Percentiles rank a stretch among this genome's conserved stretches.
phyloP scores from a whole-genome alignment of 2,113 vertebrate species.

The Nothobranchius kuhntae region DNA sequence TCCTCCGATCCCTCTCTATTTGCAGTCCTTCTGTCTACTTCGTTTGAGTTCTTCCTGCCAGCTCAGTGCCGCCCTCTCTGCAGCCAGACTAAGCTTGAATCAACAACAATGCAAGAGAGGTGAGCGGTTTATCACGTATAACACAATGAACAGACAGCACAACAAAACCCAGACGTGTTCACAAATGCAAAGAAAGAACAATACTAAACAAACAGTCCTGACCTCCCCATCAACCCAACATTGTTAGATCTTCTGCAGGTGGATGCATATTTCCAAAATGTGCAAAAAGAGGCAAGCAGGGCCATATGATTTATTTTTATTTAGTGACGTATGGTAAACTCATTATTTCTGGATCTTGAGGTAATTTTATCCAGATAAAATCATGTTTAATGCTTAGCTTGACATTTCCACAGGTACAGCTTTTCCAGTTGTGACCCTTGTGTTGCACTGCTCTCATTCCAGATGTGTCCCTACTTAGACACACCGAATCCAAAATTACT shows the following conservation, averaged over 20 bases:
- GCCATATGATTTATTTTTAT: neutral
- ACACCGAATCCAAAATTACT: neutral
- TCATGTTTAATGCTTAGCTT: neutral
- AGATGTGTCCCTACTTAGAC: neutral
- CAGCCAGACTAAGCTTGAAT: neutral
- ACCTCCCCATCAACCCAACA: slow-evolving; percentile 35
- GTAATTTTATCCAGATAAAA: neutral
- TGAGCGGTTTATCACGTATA: slow-evolving; percentile 45
- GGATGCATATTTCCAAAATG: neutral
- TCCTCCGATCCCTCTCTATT: neutral
- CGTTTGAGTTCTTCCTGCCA: neutral
- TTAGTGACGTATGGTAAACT: neutral
- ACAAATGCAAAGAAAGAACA: slow-evolving; percentile 39
- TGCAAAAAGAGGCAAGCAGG: neutral
- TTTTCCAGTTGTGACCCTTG: neutral
- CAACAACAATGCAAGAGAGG: slow-evolving; percentile 36
- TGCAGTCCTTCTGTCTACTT: slow-evolving; percentile 1
- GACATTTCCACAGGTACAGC: neutral
- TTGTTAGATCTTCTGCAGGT: slow-evolving; percentile 27
- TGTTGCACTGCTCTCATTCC: neutral
- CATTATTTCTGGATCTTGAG: neutral
- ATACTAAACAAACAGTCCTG: slow-evolving; percentile 52
- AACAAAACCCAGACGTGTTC: slow-evolving; percentile 20
- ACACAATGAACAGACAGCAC: slow-evolving; percentile 46
- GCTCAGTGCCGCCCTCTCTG: neutral